Evolutionary conservation across 1,140 invertebrate species (phyloP), one percentile per base, ranked within the genome.

Genomic region (Zaprionus davidi): DNA sequence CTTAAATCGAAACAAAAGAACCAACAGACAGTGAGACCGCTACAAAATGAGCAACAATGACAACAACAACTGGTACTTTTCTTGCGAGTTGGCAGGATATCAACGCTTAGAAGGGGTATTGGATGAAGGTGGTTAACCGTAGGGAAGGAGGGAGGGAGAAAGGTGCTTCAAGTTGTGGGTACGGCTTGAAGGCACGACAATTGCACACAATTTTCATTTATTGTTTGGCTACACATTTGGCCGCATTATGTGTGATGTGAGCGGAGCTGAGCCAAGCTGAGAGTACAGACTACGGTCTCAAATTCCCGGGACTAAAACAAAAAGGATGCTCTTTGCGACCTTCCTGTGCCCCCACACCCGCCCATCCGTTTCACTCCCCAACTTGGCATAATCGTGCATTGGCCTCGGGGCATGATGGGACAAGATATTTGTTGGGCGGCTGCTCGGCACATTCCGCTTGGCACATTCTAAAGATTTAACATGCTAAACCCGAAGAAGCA

Each of bases 181-280:
- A 53, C 58, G 34, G 38, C 38, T 44, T 68, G 65, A 71, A 77
- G 77, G 69, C 85, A 88, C 82, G 85, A 90, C 85, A 90, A 90
- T 90, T 90, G 85, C 85, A 82, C 86, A 90, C 85, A 90, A 90
- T 90, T 90, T 90, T 90, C 85, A 90, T 90, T 90, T 90, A 90
- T 90, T 90, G 85, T 90, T 90, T 82, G 84, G 86, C 85, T 90
- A 90, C 85, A 90, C 81, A 85, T 90, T 90, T 90, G 82, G 85
- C 68, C 85, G 90, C 81, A 90, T 90, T 90, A 90, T 81, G 85
- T 81, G 85, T 69, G 78, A 80, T 28, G 46, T 51, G 46, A 51
- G 46, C 46, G 22, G 46, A 51, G 65, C 67, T 58, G 31, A 57
- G 28, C 49, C 28, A 51, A 41, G 17, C 49, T 34, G 57, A 56